These are phyloP conservation scores for Drosophila niveifrons DNA, from an alignment of 2,888 invertebrate genomes.

Conservation along the genomic window DNA sequence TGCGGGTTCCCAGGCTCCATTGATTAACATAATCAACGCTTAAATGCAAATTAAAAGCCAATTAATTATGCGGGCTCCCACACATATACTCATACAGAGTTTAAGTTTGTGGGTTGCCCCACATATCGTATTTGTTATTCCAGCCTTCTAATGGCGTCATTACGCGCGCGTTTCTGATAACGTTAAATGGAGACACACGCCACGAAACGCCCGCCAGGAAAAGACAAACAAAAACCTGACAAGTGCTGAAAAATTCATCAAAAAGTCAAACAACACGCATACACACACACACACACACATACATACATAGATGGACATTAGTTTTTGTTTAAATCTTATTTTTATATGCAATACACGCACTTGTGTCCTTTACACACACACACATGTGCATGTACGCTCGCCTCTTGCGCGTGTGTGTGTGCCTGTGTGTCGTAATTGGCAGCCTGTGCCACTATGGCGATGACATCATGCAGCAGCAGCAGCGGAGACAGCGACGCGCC, in stretches of 20 bases:
- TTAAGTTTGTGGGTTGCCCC: conserved; percentile 3
- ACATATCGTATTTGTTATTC: conserved; percentile 9
- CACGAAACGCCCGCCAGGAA: conserved; percentile 14
- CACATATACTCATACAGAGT: not conserved
- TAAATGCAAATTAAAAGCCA: conserved; percentile 53
- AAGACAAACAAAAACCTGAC: conserved; percentile 37
- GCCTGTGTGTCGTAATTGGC: conserved; percentile 69
- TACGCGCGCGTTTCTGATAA: conserved; percentile 48
- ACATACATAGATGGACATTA: conserved; percentile 12
- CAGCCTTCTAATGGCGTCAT: conserved; percentile 53
- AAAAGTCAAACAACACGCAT: conserved; percentile 26
- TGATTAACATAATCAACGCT: conserved; percentile 51
- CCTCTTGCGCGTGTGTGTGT: conserved; percentile 9
- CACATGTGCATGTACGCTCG: not conserved
- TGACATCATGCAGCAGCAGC: conserved; percentile 69
- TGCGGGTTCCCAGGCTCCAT: conserved; percentile 31
- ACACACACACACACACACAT: conserved; percentile 12
- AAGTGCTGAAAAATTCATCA: conserved; percentile 53
- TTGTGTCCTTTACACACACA: conserved; percentile 24
- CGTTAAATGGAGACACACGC: conserved; percentile 37
- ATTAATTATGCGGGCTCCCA: conserved; percentile 51
- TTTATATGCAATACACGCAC: conserved; percentile 32
- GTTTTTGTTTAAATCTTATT: conserved; percentile 31
- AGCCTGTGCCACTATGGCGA: conserved; percentile 56
- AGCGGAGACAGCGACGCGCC: conserved; percentile 57